phyloP scores from a whole-genome alignment of 2,113 vertebrate genomes.

The Pseudonaja textilis region DNA sequence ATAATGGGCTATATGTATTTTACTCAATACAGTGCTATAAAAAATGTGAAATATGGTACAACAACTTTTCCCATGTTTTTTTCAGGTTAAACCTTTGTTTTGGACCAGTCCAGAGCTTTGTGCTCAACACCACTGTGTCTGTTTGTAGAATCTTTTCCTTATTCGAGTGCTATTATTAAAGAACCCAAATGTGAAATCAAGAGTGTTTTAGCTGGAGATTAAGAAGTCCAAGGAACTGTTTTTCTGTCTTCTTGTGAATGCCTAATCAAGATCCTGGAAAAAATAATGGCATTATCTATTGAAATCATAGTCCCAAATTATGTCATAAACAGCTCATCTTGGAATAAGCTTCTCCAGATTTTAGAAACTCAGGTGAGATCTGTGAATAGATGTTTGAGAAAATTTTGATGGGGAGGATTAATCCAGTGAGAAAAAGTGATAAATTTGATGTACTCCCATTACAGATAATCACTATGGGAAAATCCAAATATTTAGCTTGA shows the following conservation, averaged over 20 bases:
- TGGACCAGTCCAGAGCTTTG: neutral
- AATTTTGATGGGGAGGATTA: neutral
- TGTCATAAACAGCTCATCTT: neutral
- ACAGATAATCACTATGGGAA: neutral
- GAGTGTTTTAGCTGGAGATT: neutral
- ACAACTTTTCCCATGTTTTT: neutral
- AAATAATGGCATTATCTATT: neutral
- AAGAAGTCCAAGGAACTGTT: neutral
- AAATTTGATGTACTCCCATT: neutral
- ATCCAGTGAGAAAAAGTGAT: neutral
- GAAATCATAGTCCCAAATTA: neutral
- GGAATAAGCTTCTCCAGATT: neutral
- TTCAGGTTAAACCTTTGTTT: neutral
- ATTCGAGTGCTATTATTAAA: neutral
- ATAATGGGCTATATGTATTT: neutral
- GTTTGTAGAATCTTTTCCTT: neutral
- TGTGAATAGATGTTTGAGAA: neutral
- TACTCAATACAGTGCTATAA: neutral
- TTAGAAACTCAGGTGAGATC: neutral
- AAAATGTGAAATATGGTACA: neutral
- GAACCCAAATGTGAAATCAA: neutral
- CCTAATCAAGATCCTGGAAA: neutral
- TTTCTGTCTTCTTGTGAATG: neutral
- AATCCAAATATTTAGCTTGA: conserved; percentile 18
- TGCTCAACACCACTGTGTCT: neutral